phyloP scores from a whole-genome alignment of 2,888 invertebrate genomes.

The Heliconius ethilla region DNA sequence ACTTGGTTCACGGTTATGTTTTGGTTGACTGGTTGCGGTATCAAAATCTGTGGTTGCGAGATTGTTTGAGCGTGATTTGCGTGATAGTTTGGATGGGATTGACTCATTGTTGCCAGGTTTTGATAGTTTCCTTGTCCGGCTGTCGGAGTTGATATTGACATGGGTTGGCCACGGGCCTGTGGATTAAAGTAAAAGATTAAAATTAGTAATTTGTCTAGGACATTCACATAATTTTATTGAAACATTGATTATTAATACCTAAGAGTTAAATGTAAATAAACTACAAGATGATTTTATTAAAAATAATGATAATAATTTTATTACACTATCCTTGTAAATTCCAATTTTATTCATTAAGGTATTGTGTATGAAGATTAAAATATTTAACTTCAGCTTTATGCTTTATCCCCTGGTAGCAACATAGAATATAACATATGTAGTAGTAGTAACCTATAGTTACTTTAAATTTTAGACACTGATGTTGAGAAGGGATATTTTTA shows the following conservation, averaged over 20 bases:
- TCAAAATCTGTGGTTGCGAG: slow-evolving; percentile 42
- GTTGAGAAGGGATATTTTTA: no score
- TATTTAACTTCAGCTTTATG: no score
- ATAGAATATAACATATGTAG: no score
- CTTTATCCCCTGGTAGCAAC: no score
- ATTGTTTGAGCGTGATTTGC: slow-evolving; percentile 36
- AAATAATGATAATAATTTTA: no score
- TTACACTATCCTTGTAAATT: no score
- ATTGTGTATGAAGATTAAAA: no score
- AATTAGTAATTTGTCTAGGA: background rate
- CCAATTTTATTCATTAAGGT: no score
- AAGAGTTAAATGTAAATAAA: background rate
- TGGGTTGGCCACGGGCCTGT: slow-evolving; percentile 69
- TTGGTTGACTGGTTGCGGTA: slow-evolving; percentile 53
- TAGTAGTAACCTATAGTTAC: no score
- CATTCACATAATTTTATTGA: background rate
- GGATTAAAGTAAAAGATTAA: slow-evolving; percentile 55
- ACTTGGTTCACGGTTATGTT: slow-evolving; percentile 55
- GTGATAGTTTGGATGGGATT: slow-evolving; percentile 66
- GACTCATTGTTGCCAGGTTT: slow-evolving; percentile 70
- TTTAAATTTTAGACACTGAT: no score
- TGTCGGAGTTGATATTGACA: slow-evolving; percentile 72
- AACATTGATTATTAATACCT: background rate
- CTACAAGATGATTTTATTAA: no score
- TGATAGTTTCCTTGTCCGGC: slow-evolving; percentile 61